Conservation (phyloP, 1,140 invertebrate species). For the Mamestra configurata region DNA sequence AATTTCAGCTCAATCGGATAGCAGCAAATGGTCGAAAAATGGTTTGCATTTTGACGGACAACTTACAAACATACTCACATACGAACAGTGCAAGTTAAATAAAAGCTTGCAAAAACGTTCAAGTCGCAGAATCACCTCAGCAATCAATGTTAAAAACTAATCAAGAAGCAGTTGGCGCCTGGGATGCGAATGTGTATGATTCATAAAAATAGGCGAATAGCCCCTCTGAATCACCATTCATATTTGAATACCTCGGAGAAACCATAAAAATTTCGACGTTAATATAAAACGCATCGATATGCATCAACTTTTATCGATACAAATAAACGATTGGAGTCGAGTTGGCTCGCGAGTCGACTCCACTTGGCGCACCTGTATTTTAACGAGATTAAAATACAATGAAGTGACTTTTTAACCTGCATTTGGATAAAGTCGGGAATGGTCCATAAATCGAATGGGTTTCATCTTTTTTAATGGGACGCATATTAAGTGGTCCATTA, state of each 20-base stretch:
- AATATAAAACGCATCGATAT: constrained; percentile 12
- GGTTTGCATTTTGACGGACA: no score
- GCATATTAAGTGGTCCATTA: constrained; percentile 14
- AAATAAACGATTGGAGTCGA: constrained; percentile 27
- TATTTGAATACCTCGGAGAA: background rate
- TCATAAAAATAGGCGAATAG: no score
- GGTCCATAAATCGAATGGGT: constrained; percentile 5
- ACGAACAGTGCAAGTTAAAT: no score
- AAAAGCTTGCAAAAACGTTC: no score
- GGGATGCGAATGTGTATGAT: no score
- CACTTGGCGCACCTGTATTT: constrained; percentile 23
- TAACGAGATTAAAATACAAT: constrained; percentile 45
- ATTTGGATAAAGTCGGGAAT: constrained; percentile 36
- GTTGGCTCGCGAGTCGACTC: constrained; percentile 1
- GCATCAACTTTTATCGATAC: constrained; percentile 28
- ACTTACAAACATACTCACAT: no score
- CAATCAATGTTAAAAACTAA: no score
- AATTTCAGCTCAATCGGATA: no score
- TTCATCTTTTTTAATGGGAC: constrained; percentile 2
- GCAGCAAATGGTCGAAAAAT: no score
- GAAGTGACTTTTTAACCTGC: constrained; percentile 40
- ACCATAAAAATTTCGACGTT: background rate
- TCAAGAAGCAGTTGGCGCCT: no score
- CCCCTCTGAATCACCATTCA: background rate
- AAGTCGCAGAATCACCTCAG: no score